Conservation (phyloP, 2,888 invertebrate genomes). For the Leucoma salicis region DNA sequence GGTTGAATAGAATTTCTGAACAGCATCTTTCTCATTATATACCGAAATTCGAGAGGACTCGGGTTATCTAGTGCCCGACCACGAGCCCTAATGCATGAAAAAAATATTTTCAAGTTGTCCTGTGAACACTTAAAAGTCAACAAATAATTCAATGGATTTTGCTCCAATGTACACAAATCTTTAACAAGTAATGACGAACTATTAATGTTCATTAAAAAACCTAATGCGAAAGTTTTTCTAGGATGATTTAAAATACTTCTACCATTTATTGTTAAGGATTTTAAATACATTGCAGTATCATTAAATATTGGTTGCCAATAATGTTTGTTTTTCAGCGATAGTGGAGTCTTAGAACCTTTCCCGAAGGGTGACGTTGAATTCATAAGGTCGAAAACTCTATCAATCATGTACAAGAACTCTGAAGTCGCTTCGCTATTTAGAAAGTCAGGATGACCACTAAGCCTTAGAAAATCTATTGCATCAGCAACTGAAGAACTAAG, state of each 20-base stretch:
- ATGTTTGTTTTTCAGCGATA: background rate
- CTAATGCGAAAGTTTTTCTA: background rate
- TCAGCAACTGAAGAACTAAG: slow-evolving; percentile 12
- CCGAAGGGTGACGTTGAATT: background rate
- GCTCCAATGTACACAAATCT: background rate
- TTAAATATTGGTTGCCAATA: background rate
- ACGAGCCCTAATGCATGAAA: background rate
- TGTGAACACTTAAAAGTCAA: background rate
- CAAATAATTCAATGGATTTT: too few relatives aligned
- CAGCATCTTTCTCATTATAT: background rate
- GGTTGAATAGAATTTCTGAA: background rate
- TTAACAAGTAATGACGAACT: background rate
- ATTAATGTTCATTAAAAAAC: background rate
- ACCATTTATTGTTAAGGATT: background rate
- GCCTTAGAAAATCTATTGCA: slow-evolving; percentile 14
- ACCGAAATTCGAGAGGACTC: background rate
- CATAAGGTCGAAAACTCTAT: background rate
- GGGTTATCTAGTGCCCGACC: background rate
- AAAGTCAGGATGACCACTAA: slow-evolving; percentile 5
- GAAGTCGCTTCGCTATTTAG: background rate
- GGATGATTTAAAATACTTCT: background rate
- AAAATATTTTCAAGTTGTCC: background rate
- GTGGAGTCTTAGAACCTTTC: background rate
- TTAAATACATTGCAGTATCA: background rate
- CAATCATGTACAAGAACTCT: background rate